Base-by-base conservation (phyloP, 23 tunicate genomes). In the Trididemnum nubilum region DNA sequence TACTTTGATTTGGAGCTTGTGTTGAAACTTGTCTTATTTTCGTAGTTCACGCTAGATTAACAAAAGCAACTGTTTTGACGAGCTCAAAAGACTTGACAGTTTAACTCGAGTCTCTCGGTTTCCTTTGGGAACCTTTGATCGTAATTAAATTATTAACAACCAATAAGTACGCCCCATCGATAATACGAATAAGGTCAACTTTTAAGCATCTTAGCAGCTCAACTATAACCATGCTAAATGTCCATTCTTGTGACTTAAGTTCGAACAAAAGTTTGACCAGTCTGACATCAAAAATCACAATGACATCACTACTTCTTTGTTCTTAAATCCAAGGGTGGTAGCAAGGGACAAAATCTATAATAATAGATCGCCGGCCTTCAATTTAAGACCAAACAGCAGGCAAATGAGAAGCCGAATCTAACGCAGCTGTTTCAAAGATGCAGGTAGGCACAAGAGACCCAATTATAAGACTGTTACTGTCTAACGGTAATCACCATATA, bases 51-150 rank as follows among this genome's bases (percentile, higher is more conserved):
- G 59, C 4, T 24, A 73, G 33, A 39, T 73, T 73, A 73, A 67
- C n/a, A 33, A 73, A 28, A 39, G 59, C 79, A 73, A 73, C 79
- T 73, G 79, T 39, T 73, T 12, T 73, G 79, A 39, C 32, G 58
- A 18, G 31, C 19, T 29, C 79, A 36, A 2, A 24, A 9, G 74
- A 67, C 54, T 44, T 5, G 26, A n/a, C 37, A 67, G 38, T 5
- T 31, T 31, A 67, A 67, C 25, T 30, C 7, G 12, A 5, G 33
- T 12, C 38, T 3, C 31, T 32, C 38, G 74, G 74, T 67, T 67
- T 67, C 74, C 74, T 67, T 2, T 31, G 7, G 9, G 22, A 9
- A 67, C 15, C 58, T 73, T 73, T 73, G 78, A 73, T 73, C 29
- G 15, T 73, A 37, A 73, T 73, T 73, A 73, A 73, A 73, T 73